Conservation (phyloP, 2,797 vertebrate species). For the Silurus lanzhouensis region DNA sequence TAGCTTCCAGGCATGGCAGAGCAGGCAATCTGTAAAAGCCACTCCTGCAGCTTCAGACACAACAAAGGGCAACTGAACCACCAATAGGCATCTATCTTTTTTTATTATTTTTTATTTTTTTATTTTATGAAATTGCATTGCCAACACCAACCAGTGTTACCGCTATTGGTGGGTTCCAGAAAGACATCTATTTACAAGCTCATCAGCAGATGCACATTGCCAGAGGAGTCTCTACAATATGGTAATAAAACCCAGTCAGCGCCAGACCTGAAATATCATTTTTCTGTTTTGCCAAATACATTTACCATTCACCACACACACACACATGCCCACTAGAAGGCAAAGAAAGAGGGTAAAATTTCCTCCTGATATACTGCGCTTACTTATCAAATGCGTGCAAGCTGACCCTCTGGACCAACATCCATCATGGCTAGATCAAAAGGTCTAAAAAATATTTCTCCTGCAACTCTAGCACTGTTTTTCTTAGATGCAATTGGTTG, state of each 20-base stretch:
- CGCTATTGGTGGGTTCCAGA: conserved; percentile 27
- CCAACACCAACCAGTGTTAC: conserved; percentile 1
- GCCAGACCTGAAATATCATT: conserved; percentile 42
- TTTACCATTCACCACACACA: conserved; percentile 5
- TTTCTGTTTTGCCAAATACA: conserved; percentile 35
- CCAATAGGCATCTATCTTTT: conserved; percentile 25
- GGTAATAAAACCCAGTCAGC: conserved; percentile 43
- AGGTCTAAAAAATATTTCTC: conserved; percentile 14
- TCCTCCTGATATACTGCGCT: conserved; percentile 40
- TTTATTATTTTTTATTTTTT: neutral
- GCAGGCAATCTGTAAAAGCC: conserved; percentile 54
- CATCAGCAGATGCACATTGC: conserved; percentile 51
- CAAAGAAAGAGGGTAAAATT: conserved; percentile 26
- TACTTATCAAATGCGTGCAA: conserved; percentile 38
- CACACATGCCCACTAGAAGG: neutral
- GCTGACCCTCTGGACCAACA: conserved; percentile 29
- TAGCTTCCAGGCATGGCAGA: conserved; percentile 69
- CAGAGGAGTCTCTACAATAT: conserved; percentile 31
- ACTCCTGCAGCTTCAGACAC: conserved; percentile 52
- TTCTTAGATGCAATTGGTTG: conserved; percentile 31
- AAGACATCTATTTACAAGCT: conserved; percentile 43
- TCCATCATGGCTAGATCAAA: conserved; percentile 40
- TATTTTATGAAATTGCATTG: conserved; percentile 18
- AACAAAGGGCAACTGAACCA: conserved; percentile 22
- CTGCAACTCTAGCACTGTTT: conserved; percentile 1